Evolutionary conservation across 1,140 invertebrate genomes (phyloP).

Genomic region (Spodoptera frugiperda): DNA sequence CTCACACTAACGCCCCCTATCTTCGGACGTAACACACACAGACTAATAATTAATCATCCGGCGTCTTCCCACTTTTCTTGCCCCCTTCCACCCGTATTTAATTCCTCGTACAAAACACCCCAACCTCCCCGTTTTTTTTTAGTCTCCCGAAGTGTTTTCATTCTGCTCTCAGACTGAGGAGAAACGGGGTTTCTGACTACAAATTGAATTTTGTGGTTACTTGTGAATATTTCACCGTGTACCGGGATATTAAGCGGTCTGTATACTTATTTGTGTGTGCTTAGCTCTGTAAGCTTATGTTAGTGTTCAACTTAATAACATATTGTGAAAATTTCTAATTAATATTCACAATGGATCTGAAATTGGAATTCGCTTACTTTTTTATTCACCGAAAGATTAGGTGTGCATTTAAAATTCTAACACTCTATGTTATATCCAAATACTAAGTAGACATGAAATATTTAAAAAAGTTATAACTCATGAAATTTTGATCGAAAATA

Average conservation of each 20-base stretch:
- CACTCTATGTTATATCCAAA: too few species aligned
- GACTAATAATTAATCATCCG: constrained; percentile 84
- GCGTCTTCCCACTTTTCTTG: constrained; percentile 69
- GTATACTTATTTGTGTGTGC: constrained; percentile 3
- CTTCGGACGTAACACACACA: constrained; percentile 78
- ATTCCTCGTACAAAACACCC: constrained; percentile 71
- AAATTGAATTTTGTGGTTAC: constrained; percentile 85
- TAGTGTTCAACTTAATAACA: neutral
- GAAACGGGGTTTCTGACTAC: constrained; percentile 70
- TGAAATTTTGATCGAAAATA: too few species aligned
- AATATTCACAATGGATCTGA: too few species aligned
- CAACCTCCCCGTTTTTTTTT: constrained; percentile 71
- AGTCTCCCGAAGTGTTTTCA: constrained; percentile 79
- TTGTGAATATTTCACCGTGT: constrained; percentile 77
- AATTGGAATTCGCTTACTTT: too few species aligned
- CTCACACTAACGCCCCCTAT: constrained; percentile 63
- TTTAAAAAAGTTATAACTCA: too few species aligned
- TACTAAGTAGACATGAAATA: too few species aligned
- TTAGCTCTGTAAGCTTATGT: neutral
- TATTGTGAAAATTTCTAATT: neutral
- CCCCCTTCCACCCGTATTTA: constrained; percentile 63
- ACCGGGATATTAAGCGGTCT: constrained; percentile 72
- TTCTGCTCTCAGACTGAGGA: constrained; percentile 78
- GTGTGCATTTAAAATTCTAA: too few species aligned
- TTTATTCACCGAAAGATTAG: too few species aligned